Conservation (phyloP, 37 sponge, comb jelly and placozoan species). For the Dysidea cf. avara region DNA sequence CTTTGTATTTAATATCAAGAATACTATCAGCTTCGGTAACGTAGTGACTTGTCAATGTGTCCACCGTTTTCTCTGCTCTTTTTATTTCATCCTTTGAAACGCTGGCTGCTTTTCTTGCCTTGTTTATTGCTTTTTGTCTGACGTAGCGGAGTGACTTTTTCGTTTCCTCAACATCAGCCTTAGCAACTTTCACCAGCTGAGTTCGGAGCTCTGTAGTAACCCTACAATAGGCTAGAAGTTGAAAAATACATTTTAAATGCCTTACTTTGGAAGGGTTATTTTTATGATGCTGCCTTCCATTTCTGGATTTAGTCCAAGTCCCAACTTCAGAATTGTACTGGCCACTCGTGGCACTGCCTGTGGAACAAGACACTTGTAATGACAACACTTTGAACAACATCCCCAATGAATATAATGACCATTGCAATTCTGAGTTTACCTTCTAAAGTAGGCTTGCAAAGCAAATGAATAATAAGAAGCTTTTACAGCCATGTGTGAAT, state of each 20-base stretch:
- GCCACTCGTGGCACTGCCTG: conserved; percentile 49
- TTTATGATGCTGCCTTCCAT: conserved; percentile 45
- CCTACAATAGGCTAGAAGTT: conserved; percentile 8
- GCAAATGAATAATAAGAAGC: no score
- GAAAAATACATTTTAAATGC: background rate
- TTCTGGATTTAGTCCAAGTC: conserved; percentile 56
- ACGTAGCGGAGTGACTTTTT: conserved; percentile 59
- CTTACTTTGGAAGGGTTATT: conserved; percentile 81
- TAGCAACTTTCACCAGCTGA: conserved; percentile 66
- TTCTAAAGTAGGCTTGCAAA: no score
- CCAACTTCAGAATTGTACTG: conserved; percentile 15
- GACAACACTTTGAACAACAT: background rate
- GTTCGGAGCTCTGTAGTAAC: conserved; percentile 73
- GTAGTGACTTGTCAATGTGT: background rate
- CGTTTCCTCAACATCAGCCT: conserved; percentile 62
- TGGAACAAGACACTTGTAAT: background rate
- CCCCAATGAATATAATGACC: background rate
- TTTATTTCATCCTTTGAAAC: conserved; percentile 64
- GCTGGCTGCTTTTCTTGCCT: conserved; percentile 18
- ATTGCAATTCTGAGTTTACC: no score
- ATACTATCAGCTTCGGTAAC: background rate
- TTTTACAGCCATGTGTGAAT: no score
- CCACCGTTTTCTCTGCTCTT: conserved; percentile 57
- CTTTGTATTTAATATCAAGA: no score
- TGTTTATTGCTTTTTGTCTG: conserved; percentile 59